Evolutionary conservation across 2,888 invertebrate genomes (phyloP).

Genomic region (Kuschelorhynchus macadamiae): DNA sequence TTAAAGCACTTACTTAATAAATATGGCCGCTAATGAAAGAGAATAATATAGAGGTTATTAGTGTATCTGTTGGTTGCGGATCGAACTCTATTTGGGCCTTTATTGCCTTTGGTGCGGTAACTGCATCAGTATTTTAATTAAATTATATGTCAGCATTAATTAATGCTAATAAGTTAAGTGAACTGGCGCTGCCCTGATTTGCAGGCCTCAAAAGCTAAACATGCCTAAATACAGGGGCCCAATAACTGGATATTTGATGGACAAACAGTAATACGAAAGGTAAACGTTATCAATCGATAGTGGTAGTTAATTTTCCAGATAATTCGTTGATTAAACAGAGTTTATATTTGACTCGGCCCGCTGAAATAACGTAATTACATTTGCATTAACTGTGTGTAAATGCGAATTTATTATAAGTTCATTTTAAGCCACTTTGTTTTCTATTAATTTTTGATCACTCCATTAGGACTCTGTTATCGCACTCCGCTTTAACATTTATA

Average conservation of each 20-base stretch:
- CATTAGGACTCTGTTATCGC: conserved; percentile 35
- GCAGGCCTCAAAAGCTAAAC: conserved; percentile 59
- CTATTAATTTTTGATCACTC: conserved; percentile 43
- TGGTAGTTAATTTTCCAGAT: conserved; percentile 62
- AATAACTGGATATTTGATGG: conserved; percentile 60
- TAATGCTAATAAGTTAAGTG: conserved; percentile 56
- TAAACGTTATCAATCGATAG: conserved; percentile 62
- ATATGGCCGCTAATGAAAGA: no score
- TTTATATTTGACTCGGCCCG: conserved; percentile 56
- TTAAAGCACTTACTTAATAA: no score
- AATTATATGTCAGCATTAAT: conserved; percentile 51
- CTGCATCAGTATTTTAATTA: conserved; percentile 42
- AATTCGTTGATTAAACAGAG: conserved; percentile 61
- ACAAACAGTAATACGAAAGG: conserved; percentile 60
- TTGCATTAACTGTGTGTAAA: conserved; percentile 52
- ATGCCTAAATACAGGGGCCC: conserved; percentile 52
- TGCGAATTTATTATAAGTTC: conserved; percentile 47
- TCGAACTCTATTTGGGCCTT: conserved; percentile 22
- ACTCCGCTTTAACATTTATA: conserved; percentile 27
- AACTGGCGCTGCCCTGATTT: conserved; percentile 53
- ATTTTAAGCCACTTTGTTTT: conserved; percentile 43
- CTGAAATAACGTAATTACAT: conserved; percentile 58
- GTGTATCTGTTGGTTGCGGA: conserved; percentile 28
- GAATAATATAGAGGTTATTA: no score
- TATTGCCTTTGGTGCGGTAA: conserved; percentile 32